These are phyloP conservation scores for Goniozus legneri DNA, from an alignment of 1,140 invertebrate genomes.

Conservation along the genomic window DNA sequence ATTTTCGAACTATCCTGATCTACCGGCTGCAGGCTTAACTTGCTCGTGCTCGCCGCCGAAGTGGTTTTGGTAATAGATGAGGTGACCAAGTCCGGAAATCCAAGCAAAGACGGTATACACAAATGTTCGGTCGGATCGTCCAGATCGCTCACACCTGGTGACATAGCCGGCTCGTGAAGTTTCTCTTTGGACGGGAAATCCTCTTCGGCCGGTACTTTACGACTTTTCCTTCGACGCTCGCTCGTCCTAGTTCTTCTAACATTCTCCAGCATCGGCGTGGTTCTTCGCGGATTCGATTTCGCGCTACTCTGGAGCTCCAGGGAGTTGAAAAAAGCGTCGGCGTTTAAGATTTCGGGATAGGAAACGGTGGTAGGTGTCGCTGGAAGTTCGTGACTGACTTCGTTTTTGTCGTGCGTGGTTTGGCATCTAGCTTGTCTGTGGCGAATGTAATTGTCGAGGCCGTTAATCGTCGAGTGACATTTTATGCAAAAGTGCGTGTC, in stretches of 20 bases:
- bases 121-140: slow-evolving; percentile 46
- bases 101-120: slow-evolving; percentile 46
- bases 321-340: slow-evolving; percentile 81
- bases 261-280: slow-evolving; percentile 37
- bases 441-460: slow-evolving; percentile 76
- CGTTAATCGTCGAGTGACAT: slow-evolving; percentile 75
- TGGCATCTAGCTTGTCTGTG: slow-evolving; percentile 70
- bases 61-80: slow-evolving; percentile 7
- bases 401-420: slow-evolving; percentile 31
- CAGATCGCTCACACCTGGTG: slow-evolving; percentile 40
- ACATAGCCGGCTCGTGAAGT: slow-evolving; percentile 23
- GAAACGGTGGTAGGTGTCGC: slow-evolving; percentile 40
- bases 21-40: slow-evolving; percentile 16
- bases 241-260: slow-evolving; percentile 47
- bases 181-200: slow-evolving; percentile 32
- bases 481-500: slow-evolving; percentile 83
- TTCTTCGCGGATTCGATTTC: slow-evolving; percentile 53
- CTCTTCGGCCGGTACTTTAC: slow-evolving; percentile 26
- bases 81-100: slow-evolving; percentile 44
- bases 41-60: slow-evolving; percentile 10
- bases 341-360: slow-evolving; percentile 61
- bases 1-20: slow-evolving; percentile 10
- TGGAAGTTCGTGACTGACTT: slow-evolving; percentile 30
- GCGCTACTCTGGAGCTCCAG: slow-evolving; percentile 77
- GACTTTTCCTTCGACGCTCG: slow-evolving; percentile 31